phyloP scores from a whole-genome alignment of 1,140 invertebrate genomes.

The Maniola jurtina region DNA sequence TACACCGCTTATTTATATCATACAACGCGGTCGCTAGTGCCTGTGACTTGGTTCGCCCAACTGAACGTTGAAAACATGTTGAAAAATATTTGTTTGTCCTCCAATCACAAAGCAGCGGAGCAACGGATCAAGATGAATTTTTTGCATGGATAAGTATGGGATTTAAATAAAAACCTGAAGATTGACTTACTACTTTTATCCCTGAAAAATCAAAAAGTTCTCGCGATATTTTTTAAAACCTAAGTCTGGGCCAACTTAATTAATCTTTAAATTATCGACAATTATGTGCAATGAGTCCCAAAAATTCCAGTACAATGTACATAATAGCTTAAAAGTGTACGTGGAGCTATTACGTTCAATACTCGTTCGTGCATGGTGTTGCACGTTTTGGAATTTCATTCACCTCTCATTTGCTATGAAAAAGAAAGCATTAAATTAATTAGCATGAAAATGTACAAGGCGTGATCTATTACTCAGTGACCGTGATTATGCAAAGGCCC shows the following conservation, averaged over 20 bases:
- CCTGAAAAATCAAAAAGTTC: background rate
- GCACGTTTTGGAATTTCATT: conserved; percentile 54
- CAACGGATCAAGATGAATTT: too few species aligned
- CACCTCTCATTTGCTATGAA: conserved; percentile 54
- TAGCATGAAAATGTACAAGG: conserved; percentile 54
- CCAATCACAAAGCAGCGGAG: too few species aligned
- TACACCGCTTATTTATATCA: conserved; percentile 42
- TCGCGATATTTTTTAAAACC: background rate
- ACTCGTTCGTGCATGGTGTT: background rate
- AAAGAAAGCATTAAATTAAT: conserved; percentile 66
- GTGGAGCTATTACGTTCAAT: background rate
- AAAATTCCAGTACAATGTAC: too few species aligned
- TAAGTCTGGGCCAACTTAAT: too few species aligned
- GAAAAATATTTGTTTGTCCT: too few species aligned
- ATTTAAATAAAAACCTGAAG: too few species aligned
- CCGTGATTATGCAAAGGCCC: background rate
- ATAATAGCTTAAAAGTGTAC: too few species aligned
- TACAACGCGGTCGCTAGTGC: conserved; percentile 28
- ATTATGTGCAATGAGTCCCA: too few species aligned
- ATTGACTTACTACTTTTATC: too few species aligned
- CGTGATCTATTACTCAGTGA: conserved; percentile 45
- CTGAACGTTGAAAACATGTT: background rate
- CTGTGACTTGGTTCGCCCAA: conserved; percentile 32
- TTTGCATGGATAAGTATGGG: too few species aligned
- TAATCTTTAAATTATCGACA: too few species aligned